Evolutionary conservation across 1,140 invertebrate genomes (phyloP).

Genomic region (Helicoverpa armigera): DNA sequence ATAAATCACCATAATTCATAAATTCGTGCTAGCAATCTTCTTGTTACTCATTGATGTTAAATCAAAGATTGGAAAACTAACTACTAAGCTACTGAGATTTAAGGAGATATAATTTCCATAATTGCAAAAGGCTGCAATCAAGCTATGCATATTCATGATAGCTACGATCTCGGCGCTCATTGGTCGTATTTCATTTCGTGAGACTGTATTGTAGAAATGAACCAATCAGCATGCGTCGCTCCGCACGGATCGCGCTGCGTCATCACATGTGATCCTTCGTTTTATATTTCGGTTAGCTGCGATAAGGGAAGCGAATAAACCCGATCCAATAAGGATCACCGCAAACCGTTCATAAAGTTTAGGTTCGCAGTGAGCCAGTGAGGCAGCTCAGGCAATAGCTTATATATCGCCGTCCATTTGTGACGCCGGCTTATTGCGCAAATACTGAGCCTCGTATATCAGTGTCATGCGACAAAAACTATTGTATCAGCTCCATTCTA

Average conservation of each 20-base stretch:
- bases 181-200: too few species aligned
- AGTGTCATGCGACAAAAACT: not conserved
- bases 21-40: too few species aligned
- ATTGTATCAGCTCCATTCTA: not conserved
- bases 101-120: too few species aligned
- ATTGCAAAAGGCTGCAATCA: too few species aligned
- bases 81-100: too few species aligned
- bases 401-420: not conserved
- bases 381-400: not conserved
- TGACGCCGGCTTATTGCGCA: slow-evolving; percentile 3
- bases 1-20: not conserved
- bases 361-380: not conserved
- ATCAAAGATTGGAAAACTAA: too few species aligned
- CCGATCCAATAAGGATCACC: slow-evolving; percentile 29
- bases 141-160: too few species aligned
- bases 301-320: slow-evolving; percentile 18
- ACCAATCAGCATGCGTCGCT: not conserved
- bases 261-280: not conserved
- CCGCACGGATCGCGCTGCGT: not conserved
- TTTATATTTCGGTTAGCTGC: not conserved
- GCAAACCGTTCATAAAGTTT: slow-evolving; percentile 15
- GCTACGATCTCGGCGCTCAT: too few species aligned
- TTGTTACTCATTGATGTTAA: too few species aligned
- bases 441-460: slow-evolving; percentile 1
- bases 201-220: too few species aligned